Evolutionary conservation across 1,140 invertebrate genomes (phyloP).

Genomic region (Helicoverpa zea): DNA sequence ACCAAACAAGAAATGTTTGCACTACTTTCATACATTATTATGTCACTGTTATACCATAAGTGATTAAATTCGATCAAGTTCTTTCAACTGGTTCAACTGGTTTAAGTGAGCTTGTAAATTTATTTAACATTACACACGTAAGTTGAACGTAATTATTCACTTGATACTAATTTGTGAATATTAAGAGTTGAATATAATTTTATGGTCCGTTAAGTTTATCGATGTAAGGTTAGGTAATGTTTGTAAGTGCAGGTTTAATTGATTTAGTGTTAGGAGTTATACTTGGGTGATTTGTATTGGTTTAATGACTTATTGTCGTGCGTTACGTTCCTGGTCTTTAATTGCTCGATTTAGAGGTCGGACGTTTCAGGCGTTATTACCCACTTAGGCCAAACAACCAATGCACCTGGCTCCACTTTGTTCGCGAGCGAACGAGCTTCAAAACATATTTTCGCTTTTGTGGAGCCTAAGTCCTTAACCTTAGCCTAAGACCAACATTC

Average conservation of each 20-base stretch:
- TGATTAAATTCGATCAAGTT: constrained; percentile 39
- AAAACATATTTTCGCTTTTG: too few species aligned
- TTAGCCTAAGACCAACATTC: too few species aligned
- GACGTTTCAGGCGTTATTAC: too few species aligned
- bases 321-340: too few species aligned
- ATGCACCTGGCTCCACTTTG: too few species aligned
- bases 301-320: neutral
- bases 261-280: too few species aligned
- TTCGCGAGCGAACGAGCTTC: too few species aligned
- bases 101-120: constrained; percentile 25
- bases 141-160: constrained; percentile 1
- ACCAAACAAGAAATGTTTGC: neutral
- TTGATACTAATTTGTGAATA: constrained; percentile 2
- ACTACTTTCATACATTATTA: constrained; percentile 41
- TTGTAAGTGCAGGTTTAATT: neutral
- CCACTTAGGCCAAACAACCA: too few species aligned
- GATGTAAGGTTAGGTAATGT: neutral
- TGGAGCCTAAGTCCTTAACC: too few species aligned
- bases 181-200: constrained; percentile 18
- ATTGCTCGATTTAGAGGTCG: too few species aligned
- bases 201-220: neutral
- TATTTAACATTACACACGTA: constrained; percentile 8
- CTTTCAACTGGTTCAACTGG: constrained; percentile 27
- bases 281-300: neutral
- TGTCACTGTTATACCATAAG: constrained; percentile 17